Evolutionary conservation across 2,888 invertebrate genomes (phyloP), one percentile per base, ranked within the genome.

Genomic region (Leucania comma): DNA sequence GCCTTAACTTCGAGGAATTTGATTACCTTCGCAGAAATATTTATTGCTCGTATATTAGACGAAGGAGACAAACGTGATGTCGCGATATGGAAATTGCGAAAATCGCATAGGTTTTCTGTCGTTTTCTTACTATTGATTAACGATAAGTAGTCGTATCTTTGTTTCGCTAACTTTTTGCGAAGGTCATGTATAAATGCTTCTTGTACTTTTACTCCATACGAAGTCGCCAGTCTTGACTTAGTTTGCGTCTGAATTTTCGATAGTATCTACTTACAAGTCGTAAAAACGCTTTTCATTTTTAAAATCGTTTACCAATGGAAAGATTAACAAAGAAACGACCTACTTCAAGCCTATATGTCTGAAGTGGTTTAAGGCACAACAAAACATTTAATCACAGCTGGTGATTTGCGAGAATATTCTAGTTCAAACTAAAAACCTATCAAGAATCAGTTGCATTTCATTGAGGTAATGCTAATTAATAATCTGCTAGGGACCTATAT

Each of bases 41-140:
- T 81, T 68, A 57, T 74, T 81, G 81, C 86, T 83, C 81, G 71
- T 75, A 71, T 73, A 81, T 72, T 76, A 76, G 20, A 68, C n/a
- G 65, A 68, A 84, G 88, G 85, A 84, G 84, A 87, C 46, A 75
- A 87, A 86, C 87, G 90, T 82, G 90, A 91, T 83, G 84, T 92
- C 91, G 87, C 90, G 86, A 72, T 87, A 90, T 91, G 91, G 80
- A 90, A 92, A 93, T 91, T 68, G 72, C 82, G 73, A 88, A 80
- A 82, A 81, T 84, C 75, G 77, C 77, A 75, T 80, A 77, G 72
- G 58, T 85, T 82, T 79, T 68, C 68, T 48, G 63, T 5, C 51
- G 77, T 67, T 72, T 81, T 76, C 74, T 59, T 78, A 80, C 57
- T 78, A 80, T 80, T 77, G 80, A 84, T 78, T 76, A 58, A 69